Evolutionary conservation across 2,888 invertebrate species (phyloP).

Genomic region (Amphipyra tragopoginis): DNA sequence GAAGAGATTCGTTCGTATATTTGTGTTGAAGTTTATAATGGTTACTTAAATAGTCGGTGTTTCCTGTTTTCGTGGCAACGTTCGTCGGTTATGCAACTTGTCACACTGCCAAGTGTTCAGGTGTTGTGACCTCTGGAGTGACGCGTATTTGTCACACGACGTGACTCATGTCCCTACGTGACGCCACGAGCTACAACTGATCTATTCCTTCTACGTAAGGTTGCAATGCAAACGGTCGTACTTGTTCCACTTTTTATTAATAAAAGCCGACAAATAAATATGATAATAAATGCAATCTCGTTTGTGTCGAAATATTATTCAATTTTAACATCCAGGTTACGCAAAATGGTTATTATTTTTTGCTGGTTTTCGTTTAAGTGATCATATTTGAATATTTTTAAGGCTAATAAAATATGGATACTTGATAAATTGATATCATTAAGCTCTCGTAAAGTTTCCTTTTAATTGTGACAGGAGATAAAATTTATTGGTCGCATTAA

Average conservation of each 20-base stretch:
- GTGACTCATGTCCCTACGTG: conserved; percentile 60
- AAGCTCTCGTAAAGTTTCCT: conserved; percentile 48
- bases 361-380: conserved; percentile 28
- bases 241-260: conserved; percentile 35
- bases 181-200: conserved; percentile 15
- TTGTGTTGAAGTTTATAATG: conserved; percentile 68
- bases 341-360: conserved; percentile 29
- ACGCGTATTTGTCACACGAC: conserved; percentile 67
- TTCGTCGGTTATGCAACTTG: conserved; percentile 83
- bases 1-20: conserved; percentile 55
- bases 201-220: conserved; percentile 32
- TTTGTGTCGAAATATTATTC: conserved; percentile 26
- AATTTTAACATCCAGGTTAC: conserved; percentile 34
- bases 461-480: conserved; percentile 48
- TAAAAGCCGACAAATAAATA: conserved; percentile 20
- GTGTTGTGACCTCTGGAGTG: conserved; percentile 80
- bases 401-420: conserved; percentile 38
- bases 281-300: conserved; percentile 37
- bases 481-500: conserved; percentile 57
- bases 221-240: conserved; percentile 4
- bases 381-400: conserved; percentile 35
- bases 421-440: conserved; percentile 42
- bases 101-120: conserved; percentile 84
- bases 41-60: conserved; percentile 80
- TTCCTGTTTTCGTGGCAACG: conserved; percentile 84